Percentiles rank a stretch among this genome's conserved stretches.
Conservation (phyloP, 64 coral and sea anemone species). For the Pachyseris speciosa region DNA sequence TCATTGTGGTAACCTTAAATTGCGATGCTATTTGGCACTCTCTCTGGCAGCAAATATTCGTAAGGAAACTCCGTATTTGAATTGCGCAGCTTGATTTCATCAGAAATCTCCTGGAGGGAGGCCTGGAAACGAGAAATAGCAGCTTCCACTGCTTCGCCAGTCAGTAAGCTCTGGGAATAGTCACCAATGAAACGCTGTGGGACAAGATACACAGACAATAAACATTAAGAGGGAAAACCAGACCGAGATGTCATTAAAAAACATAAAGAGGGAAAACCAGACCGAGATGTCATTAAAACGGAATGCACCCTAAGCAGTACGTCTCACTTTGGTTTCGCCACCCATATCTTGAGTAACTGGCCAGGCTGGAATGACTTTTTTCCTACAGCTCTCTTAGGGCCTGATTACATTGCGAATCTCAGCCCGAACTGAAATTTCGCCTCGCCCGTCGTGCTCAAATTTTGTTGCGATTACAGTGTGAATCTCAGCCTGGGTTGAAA, state of each 20-base stretch:
- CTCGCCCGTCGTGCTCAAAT: too few species aligned
- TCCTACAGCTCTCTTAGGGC: too few species aligned
- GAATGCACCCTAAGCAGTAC: too few species aligned
- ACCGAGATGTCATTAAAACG: too few species aligned
- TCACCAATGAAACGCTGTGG: slow-evolving; percentile 69
- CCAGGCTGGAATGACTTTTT: too few species aligned
- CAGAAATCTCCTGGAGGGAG: slow-evolving; percentile 64
- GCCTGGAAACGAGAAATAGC: slow-evolving; percentile 65
- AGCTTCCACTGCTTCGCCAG: slow-evolving; percentile 10
- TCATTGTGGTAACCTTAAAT: neutral
- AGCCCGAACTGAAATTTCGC: too few species aligned
- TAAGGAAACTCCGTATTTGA: slow-evolving; percentile 66
- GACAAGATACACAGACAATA: neutral
- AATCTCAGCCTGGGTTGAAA: too few species aligned
- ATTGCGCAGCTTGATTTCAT: slow-evolving; percentile 65
- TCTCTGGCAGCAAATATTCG: slow-evolving; percentile 67
- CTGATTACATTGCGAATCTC: too few species aligned
- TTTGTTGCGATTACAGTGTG: too few species aligned
- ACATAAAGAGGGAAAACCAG: neutral
- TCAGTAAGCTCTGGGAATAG: slow-evolving; percentile 41
- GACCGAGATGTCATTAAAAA: neutral
- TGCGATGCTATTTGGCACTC: slow-evolving; percentile 61
- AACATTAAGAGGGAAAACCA: neutral
- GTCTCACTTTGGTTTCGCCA: too few species aligned
- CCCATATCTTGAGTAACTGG: too few species aligned